Percentiles rank a stretch among this genome's conserved stretches.
Conservation (phyloP, 1,140 invertebrate species). For the Nomia melanderi region DNA sequence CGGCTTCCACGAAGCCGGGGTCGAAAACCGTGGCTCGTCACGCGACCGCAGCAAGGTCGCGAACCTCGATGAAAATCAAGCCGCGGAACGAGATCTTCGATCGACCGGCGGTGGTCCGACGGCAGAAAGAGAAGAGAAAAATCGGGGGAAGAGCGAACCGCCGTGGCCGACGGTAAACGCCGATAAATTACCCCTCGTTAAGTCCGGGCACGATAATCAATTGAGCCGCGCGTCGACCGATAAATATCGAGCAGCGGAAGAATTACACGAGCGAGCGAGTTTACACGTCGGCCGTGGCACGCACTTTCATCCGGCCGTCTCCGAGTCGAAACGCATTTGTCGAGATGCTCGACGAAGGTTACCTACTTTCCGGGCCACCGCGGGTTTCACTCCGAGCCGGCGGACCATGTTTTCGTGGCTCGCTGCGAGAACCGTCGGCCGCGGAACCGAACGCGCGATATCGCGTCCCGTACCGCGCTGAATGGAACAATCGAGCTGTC, state of each 20-base stretch:
- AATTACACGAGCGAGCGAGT: neutral
- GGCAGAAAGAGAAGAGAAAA: no score
- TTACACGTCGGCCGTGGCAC: neutral
- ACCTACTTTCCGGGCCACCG: slow-evolving; percentile 40
- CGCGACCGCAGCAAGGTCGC: slow-evolving; percentile 17
- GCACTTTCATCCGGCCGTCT: slow-evolving; percentile 37
- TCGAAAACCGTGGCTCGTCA: slow-evolving; percentile 44
- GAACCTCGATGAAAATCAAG: slow-evolving; percentile 15
- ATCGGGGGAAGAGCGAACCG: no score
- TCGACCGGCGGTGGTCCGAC: no score
- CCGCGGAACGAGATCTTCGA: neutral
- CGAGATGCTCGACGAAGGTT: slow-evolving; percentile 59
- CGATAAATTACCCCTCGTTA: neutral
- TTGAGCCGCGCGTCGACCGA: neutral
- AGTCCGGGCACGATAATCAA: neutral
- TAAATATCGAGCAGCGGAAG: slow-evolving; percentile 9
- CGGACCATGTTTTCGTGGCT: slow-evolving; percentile 33
- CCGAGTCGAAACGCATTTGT: slow-evolving; percentile 42
- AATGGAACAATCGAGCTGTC: neutral
- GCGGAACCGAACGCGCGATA: neutral
- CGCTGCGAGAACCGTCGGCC: neutral
- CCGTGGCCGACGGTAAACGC: no score
- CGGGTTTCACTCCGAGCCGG: slow-evolving; percentile 43
- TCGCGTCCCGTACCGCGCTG: no score
- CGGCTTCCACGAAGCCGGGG: slow-evolving; percentile 38